These are phyloP conservation scores for Rhinolophus ferrumequinum DNA, from an alignment of 2,113 vertebrate genomes.

Conservation along the genomic window DNA sequence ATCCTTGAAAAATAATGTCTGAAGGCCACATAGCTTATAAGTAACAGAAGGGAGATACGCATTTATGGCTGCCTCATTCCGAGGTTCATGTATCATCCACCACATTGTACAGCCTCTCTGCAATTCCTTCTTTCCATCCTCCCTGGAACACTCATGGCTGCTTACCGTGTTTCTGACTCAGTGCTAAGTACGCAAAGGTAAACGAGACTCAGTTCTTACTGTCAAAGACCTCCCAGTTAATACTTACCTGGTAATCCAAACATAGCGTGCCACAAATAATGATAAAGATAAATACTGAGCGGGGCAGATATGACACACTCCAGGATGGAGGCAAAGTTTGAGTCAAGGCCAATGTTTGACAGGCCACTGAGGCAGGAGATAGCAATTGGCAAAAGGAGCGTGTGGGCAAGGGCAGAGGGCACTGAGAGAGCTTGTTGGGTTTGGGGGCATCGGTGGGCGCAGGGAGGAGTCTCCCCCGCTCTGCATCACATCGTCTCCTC, in stretches of 20 bases:
- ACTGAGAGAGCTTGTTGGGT: fast-evolving
- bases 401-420: not conserved
- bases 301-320: not conserved
- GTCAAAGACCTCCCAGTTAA: not conserved
- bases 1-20: not conserved
- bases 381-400: not conserved
- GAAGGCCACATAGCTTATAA: not conserved
- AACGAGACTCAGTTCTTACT: not conserved
- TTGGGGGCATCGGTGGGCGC: fast-evolving
- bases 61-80: not conserved
- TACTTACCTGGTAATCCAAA: not conserved
- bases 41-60: not conserved
- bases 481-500: not conserved
- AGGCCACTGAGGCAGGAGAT: not conserved
- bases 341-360: not conserved
- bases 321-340: not conserved
- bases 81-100: not conserved
- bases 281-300: not conserved
- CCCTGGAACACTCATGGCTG: not conserved
- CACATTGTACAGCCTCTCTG: not conserved
- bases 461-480: fast-evolving
- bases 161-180: not conserved
- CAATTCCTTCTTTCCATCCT: not conserved
- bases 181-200: not conserved
- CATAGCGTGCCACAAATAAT: not conserved